Base-by-base conservation (phyloP, 2,888 invertebrate species). In the Chaitophorus viminalis region DNA sequence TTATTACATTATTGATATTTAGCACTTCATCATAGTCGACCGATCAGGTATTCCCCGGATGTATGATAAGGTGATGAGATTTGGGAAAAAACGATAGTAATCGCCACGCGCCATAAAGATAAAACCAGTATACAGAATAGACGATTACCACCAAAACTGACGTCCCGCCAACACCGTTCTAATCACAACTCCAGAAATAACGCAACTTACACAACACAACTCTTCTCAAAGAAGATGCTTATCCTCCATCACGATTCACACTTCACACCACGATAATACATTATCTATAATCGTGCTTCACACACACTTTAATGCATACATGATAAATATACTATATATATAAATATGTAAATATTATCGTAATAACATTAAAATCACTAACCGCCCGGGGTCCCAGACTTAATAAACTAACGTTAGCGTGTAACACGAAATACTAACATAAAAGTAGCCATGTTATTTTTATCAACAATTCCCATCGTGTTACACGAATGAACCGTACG, bases 171-270 rank as follows among this genome's bases (percentile, higher is more conserved):
- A 1, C 31, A 14, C 11, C 14, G 11, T 31, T 54, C n/a, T 82
- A 82, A 82, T 72, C 82, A 82, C n/a, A 21, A 83, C 18, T 84
- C 76, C 84, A 76, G 76, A 84, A 84, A 84, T 76, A 84, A 84
- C 76, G 76, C 72, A 18, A 54, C 36, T 14, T 3, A 60, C 60
- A n/a, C n/a, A n/a, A n/a, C n/a, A n/a, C n/a, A n/a, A n/a, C 36
- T 74, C 36, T 33, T 21, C 33, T 74, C 1, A n/a, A n/a, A n/a
- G 46, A 46, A 46, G 11, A 46, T 14, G 46, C 11, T 14, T 6
- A 36, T n/a, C 3, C 36, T 25, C 36, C 36, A n/a, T 75, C n/a
- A n/a, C 33, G 68, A 68, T 21, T 11, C 68, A n/a, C 9, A 68
- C 29, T 5, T n/a, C n/a, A n/a, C n/a, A n/a, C n/a, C 6, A 39